Base-by-base conservation (phyloP, 1,140 invertebrate species). In the Trichonephila clavipes region DNA sequence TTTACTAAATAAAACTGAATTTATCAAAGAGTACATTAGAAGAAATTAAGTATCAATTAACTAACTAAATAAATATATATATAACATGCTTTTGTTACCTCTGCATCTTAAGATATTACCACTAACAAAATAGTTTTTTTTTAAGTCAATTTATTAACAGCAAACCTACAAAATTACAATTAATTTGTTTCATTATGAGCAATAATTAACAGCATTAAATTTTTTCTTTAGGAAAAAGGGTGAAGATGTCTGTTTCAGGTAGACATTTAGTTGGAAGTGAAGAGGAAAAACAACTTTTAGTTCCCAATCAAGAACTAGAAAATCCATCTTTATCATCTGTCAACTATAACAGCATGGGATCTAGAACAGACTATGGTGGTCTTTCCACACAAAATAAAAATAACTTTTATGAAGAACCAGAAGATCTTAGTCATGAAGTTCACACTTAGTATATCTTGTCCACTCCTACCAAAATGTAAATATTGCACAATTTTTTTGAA, bases 201-300 rank as follows among this genome's bases (percentile, higher is more conserved):
- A 40, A 2, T 40, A 40, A 40, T 40, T 40, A 40, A 40, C 34
- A 40, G 34, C 34, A 40, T 40, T 40, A 40, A 40, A 40, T 40
- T 40, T 40, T 40, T 40, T 40, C 34, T 40, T 40, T 40, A 93
- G 92, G 92, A 0, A 93, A 93, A 81, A 93, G 24, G 88, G 85
- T 93, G 85, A 93, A 93, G 24, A 77, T 93, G 66, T 93, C 92
- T 18, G 92, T 93, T 8, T 93, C 92, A 40, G 92, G 92, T 40
- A 85, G 92, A 19, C 92, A 93, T 88, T 88, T 93, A 66, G 85
- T 69, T n/a, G 69, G 64, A 21, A 88, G n/a, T 58, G 86, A 88
- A 44, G 92, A 93, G 44, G 92, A 88, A 58, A 93, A 93, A 58
- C 83, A 64, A 88, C 69, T 93, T 14, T 34, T 93, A 19, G 86